Evolutionary conservation across 2,797 vertebrate species (phyloP).

Genomic region (Muraenolepis orangiensis): DNA sequence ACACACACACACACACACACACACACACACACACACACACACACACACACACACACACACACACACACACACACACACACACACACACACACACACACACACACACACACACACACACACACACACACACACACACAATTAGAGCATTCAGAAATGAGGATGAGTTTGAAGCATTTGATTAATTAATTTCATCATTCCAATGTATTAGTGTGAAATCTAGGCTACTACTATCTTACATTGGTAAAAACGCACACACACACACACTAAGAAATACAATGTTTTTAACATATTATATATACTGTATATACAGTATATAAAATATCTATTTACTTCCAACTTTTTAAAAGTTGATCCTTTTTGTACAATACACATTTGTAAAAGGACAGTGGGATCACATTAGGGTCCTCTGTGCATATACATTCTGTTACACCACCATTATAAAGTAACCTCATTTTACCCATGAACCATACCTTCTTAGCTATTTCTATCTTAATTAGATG

Average conservation of each 20-base stretch:
- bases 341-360: not conserved
- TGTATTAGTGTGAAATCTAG: not conserved
- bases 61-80: constrained; percentile 20
- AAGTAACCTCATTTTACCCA: constrained; percentile 44
- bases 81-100: constrained; percentile 14
- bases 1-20: constrained; percentile 20
- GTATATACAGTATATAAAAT: not conserved
- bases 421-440: constrained; percentile 26
- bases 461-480: constrained; percentile 39
- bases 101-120: constrained; percentile 10
- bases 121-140: constrained; percentile 34
- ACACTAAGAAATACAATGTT: not conserved
- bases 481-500: constrained; percentile 72
- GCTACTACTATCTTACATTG: not conserved
- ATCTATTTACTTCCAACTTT: not conserved
- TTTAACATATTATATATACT: too few species aligned
- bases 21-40: constrained; percentile 14
- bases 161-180: not conserved
- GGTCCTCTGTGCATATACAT: constrained; percentile 13
- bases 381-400: constrained; percentile 1
- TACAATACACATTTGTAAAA: not conserved
- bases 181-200: not conserved
- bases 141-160: not conserved
- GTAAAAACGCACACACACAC: not conserved
- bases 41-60: constrained; percentile 13